Base-by-base conservation (phyloP, 2,113 vertebrate species). In the Probosciger aterrimus region DNA sequence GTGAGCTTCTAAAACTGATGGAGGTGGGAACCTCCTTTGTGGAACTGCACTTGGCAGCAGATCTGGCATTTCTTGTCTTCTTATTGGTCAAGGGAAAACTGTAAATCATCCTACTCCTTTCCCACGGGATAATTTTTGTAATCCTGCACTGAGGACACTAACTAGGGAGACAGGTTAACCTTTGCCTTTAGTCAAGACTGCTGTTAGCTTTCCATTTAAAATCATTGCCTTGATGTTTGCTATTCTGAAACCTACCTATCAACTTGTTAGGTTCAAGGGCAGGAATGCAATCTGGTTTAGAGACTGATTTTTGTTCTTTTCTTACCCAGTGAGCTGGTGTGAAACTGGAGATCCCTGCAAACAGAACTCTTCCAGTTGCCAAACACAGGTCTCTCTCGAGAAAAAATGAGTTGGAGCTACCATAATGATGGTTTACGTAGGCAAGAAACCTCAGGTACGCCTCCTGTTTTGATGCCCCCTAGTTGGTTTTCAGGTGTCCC, bases 81-180 rank as follows among this genome's bases (percentile, higher is more conserved):
- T n/a, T 82, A 46, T 46, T 77, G 90, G 81, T 71, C 53, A 43
- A 68, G 20, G 10, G 4, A 80, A 93, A 94, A 46, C 11, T 81
- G 28, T 83, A 82, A 64, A 91, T 53, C 83, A 52, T 73, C 95
- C 96, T 86, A 97, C 95, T 60, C 63, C 77, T 96, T 96, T 97
- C 96, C 93, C 96, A 97, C 73, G 65, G 86, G 83, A 25, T 81
- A 79, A 37, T 55, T 81, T 86, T 67, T 94, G 69, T 53, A 95
- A 82, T 87, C 92, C 67, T 88, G 55, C 10, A 5, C 10, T 82
- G 60, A 69, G 27, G 5, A 62, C 35, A 44, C 53, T 47, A 79
- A 91, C 23, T 70, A 63, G 14, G 14, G 47, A 89, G 52, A 65
- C 47, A 60, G 39, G 33, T 81, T 92, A 95, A 83, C 79, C 60